Evolutionary conservation across 2,888 invertebrate species (phyloP).

Genomic region (Pristionchus arcanus): DNA sequence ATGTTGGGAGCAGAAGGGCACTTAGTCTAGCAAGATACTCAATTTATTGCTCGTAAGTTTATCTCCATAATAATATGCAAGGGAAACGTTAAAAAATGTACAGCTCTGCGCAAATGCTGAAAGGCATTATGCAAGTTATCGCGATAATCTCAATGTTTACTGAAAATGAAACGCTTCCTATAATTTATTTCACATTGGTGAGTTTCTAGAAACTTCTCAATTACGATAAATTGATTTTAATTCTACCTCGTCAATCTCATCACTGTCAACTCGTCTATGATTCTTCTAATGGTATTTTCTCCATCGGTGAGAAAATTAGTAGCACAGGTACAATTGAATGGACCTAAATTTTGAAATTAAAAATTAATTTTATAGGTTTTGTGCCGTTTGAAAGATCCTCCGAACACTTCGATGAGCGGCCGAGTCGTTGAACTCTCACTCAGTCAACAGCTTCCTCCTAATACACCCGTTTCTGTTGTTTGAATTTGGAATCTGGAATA

Average conservation of each 20-base stretch:
- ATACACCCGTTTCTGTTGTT: no score
- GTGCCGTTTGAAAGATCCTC: not conserved
- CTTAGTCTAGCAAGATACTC: no score
- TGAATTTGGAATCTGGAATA: no score
- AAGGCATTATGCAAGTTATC: not conserved
- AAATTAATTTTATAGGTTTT: not conserved
- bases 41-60: not conserved
- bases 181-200: not conserved
- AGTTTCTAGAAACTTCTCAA: not conserved
- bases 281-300: not conserved
- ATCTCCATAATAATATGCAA: no score
- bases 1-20: no score
- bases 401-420: not conserved
- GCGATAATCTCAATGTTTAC: not conserved
- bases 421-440: no score
- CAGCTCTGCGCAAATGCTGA: not conserved
- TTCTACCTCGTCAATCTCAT: not conserved
- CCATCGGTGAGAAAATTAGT: not conserved
- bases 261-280: not conserved
- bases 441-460: no score
- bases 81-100: not conserved
- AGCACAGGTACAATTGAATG: not conserved
- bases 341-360: no score
- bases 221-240: not conserved
- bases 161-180: not conserved